phyloP scores from a whole-genome alignment of 2,797 vertebrate species.

The Hafferia zeledoni region DNA sequence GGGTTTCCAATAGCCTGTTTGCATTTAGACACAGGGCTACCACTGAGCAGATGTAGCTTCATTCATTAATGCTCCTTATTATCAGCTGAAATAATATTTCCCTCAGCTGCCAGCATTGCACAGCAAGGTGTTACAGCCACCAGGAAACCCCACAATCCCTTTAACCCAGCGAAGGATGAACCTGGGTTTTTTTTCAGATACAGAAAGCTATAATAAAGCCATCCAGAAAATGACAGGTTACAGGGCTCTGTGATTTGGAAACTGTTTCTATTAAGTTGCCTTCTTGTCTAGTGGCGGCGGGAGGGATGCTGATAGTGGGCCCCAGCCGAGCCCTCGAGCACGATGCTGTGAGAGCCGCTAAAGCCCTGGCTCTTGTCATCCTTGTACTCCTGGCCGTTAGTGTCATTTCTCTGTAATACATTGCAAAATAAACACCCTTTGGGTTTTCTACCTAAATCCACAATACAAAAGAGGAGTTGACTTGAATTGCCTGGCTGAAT shows the following conservation, averaged over 20 bases:
- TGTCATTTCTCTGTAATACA: conserved; percentile 9
- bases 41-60: not conserved
- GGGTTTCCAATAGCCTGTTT: not conserved
- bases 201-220: conserved; percentile 74
- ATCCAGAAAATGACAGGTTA: conserved; percentile 81
- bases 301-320: conserved; percentile 42
- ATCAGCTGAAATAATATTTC: conserved; percentile 38
- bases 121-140: not conserved
- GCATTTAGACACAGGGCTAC: not conserved
- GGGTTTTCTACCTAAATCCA: conserved; percentile 57
- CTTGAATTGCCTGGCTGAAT: conserved; percentile 55
- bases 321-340: conserved; percentile 54
- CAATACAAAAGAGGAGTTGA: conserved; percentile 27
- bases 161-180: conserved; percentile 39
- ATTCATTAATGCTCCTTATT: conserved; percentile 30
- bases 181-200: not conserved
- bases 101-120: not conserved
- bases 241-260: conserved; percentile 75
- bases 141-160: conserved; percentile 44
- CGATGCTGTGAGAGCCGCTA: conserved; percentile 70
- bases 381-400: conserved; percentile 61
- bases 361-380: conserved; percentile 67
- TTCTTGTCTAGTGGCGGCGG: conserved; percentile 58
- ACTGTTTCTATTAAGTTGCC: conserved; percentile 77
- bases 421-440: conserved; percentile 57